phyloP scores from a whole-genome alignment of 2,113 vertebrate genomes.

The Casuarius casuarius region DNA sequence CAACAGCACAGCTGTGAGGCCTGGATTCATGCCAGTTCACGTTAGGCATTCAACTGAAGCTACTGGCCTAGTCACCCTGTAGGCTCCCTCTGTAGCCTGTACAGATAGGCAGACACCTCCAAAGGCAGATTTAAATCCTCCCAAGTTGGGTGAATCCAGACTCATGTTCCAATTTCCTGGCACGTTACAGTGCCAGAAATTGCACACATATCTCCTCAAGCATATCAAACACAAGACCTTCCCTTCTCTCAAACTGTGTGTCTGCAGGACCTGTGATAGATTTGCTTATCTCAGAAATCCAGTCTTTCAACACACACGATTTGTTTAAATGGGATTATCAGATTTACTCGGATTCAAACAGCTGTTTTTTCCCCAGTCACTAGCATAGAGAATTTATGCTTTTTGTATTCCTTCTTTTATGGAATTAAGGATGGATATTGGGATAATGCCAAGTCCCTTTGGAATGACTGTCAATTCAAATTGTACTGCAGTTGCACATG shows the following conservation, averaged over 20 bases:
- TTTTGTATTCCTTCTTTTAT: not conserved
- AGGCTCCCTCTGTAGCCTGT: not conserved
- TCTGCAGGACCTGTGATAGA: not conserved
- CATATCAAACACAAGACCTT: not conserved
- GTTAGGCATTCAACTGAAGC: not conserved
- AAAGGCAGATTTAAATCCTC: not conserved
- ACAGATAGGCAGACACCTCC: not conserved
- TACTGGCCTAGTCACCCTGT: no score
- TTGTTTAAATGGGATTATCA: constrained; percentile 52
- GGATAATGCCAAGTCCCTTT: not conserved
- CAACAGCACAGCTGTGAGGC: not conserved
- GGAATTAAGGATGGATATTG: not conserved
- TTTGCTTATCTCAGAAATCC: constrained; percentile 44
- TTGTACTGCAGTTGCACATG: not conserved
- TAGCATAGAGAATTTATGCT: not conserved
- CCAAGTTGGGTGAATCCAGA: not conserved
- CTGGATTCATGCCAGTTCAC: not conserved
- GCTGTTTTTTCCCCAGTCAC: not conserved
- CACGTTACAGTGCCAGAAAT: not conserved
- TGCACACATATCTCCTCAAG: not conserved
- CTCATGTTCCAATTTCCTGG: not conserved
- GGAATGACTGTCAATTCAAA: not conserved
- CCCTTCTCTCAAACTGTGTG: not conserved
- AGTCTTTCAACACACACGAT: not conserved
- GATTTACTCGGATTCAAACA: not conserved